These are phyloP conservation scores for Drosophila pectinifera DNA, from an alignment of 1,140 invertebrate genomes.

Conservation along the genomic window DNA sequence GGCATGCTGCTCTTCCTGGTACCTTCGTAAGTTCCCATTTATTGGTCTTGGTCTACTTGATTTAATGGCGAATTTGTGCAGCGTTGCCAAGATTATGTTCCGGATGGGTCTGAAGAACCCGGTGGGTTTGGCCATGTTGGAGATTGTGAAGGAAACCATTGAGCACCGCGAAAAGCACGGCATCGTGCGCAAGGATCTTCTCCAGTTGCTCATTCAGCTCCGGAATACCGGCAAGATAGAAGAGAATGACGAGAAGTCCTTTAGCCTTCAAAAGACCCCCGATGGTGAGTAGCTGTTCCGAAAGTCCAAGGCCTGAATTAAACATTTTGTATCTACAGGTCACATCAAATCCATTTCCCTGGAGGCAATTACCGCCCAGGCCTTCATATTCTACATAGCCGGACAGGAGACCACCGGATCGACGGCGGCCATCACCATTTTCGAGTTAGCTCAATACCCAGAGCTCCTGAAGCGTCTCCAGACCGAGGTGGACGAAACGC, in stretches of 20 bases:
- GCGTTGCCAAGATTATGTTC: constrained; percentile 54
- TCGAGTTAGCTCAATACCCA: constrained; percentile 87
- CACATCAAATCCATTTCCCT: constrained; percentile 79
- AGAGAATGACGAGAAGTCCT: constrained; percentile 67
- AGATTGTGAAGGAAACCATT: constrained; percentile 86
- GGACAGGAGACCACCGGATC: constrained; percentile 91
- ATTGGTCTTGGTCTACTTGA: fast-evolving
- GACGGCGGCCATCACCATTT: constrained; percentile 87
- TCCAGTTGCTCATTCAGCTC: constrained; percentile 86
- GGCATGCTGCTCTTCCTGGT: constrained; percentile 65
- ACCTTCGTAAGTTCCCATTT: constrained; percentile 58
- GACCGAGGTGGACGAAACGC: constrained; percentile 86
- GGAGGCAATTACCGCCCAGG: constrained; percentile 87
- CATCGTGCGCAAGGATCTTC: constrained; percentile 86
- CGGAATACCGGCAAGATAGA: constrained; percentile 84
- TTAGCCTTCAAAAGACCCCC: constrained; percentile 53
- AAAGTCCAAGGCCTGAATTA: fast-evolving
- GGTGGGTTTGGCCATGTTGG: constrained; percentile 42
- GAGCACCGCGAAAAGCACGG: constrained; percentile 85
- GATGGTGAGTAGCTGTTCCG: constrained; percentile 27
- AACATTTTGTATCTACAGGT: constrained; percentile 25
- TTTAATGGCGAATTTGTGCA: constrained; percentile 34
- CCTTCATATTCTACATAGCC: constrained; percentile 88
- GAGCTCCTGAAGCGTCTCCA: constrained; percentile 87
- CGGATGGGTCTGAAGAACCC: constrained; percentile 52